phyloP scores from a whole-genome alignment of 2,888 invertebrate species.

The Zaprionus lineosus region DNA sequence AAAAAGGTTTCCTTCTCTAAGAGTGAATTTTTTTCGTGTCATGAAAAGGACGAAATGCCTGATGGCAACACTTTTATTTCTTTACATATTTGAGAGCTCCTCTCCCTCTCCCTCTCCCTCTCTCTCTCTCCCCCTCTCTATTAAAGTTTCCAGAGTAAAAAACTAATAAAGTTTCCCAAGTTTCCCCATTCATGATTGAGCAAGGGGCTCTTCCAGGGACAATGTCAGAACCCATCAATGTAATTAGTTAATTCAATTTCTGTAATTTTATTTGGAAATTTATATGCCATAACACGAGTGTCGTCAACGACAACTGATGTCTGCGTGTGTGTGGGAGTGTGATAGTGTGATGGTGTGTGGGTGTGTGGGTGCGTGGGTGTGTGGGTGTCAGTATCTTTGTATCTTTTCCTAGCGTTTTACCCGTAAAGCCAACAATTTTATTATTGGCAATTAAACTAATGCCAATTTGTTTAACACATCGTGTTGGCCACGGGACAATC shows the following conservation, averaged over 20 bases:
- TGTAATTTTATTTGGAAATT: conserved; percentile 57
- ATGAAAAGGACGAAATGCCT: too few relatives aligned
- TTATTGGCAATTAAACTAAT: conserved; percentile 69
- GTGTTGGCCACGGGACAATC: conserved; percentile 6
- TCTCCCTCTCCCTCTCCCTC: too few relatives aligned
- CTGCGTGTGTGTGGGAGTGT: background rate
- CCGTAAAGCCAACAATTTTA: conserved; percentile 13
- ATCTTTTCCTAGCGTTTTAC: background rate
- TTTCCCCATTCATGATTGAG: too few relatives aligned
- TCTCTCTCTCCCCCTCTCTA: too few relatives aligned
- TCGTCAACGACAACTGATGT: background rate
- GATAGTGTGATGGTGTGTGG: background rate
- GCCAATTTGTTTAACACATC: conserved; percentile 50
- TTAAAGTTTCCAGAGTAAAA: too few relatives aligned
- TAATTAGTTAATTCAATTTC: conserved; percentile 70
- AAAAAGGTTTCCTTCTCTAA: too few relatives aligned
- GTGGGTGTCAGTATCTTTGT: background rate
- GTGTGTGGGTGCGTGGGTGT: background rate
- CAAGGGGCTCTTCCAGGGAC: background rate
- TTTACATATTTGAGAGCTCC: too few relatives aligned
- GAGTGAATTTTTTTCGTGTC: too few relatives aligned
- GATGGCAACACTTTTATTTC: too few relatives aligned
- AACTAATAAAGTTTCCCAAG: too few relatives aligned
- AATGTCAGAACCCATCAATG: conserved; percentile 32
- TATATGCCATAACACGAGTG: conserved; percentile 46